Evolutionary conservation across 2,113 vertebrate species (phyloP).

Genomic region (Bolborhynchus lineola): DNA sequence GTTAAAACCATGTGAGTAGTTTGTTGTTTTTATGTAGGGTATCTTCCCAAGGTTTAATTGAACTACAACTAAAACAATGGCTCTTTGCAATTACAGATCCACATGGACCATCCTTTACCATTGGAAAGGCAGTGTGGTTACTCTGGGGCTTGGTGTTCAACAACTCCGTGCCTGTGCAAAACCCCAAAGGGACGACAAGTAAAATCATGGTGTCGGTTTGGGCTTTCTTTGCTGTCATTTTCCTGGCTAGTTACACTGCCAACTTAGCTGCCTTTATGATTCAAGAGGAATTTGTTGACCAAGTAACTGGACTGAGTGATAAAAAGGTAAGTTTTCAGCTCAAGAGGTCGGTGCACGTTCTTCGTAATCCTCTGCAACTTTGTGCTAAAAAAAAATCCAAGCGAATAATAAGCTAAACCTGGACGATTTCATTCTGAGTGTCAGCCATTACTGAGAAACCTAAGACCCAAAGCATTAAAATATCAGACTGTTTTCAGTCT

Average conservation of each 20-base stretch:
- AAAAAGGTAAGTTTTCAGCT: conserved; percentile 85
- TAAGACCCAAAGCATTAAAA: neutral
- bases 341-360: neutral
- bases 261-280: conserved; percentile 99
- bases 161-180: conserved; percentile 98
- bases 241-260: conserved; percentile 97
- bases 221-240: conserved; percentile 99
- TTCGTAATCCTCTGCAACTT: neutral
- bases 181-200: conserved; percentile 95
- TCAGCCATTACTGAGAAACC: neutral
- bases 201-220: conserved; percentile 99
- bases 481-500: neutral
- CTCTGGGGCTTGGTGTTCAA: conserved; percentile 99
- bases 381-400: neutral
- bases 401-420: neutral
- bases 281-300: conserved; percentile 98
- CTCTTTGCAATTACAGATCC: conserved; percentile 77
- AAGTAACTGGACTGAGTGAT: conserved; percentile 96
- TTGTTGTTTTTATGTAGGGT: neutral
- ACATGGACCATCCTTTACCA: conserved; percentile 96
- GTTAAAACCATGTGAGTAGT: neutral
- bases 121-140: conserved; percentile 97
- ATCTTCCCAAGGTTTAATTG: neutral
- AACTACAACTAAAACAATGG: neutral
- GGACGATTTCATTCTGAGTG: neutral